Evolutionary conservation across 2,888 invertebrate species (phyloP).

Genomic region (Dexiosoma caninum): DNA sequence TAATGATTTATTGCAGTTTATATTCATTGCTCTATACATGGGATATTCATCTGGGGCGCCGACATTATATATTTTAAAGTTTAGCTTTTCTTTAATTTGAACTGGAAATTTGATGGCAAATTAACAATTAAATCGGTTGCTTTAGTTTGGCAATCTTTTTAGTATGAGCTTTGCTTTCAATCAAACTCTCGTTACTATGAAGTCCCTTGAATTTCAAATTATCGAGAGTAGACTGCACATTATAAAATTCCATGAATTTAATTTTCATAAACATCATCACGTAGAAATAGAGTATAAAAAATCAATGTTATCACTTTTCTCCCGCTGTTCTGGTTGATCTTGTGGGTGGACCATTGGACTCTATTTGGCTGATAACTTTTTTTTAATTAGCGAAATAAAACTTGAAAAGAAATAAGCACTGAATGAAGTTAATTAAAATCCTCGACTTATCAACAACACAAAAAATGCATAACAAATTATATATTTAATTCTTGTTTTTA

Average conservation of each 20-base stretch:
- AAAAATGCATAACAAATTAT: slow-evolving; percentile 32
- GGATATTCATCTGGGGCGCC: too few relatives aligned
- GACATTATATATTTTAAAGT: too few relatives aligned
- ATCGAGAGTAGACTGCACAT: too few relatives aligned
- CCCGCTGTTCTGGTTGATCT: slow-evolving; percentile 52
- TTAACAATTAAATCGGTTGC: too few relatives aligned
- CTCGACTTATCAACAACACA: slow-evolving; percentile 50
- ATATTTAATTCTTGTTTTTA: slow-evolving; percentile 39
- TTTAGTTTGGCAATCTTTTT: too few relatives aligned
- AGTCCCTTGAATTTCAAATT: too few relatives aligned
- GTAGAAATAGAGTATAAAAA: slow-evolving; percentile 30
- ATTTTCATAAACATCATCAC: slow-evolving; percentile 39
- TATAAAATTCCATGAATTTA: slow-evolving; percentile 11
- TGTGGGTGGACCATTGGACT: slow-evolving; percentile 64
- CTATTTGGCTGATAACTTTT: slow-evolving; percentile 54
- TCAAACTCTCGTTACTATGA: too few relatives aligned
- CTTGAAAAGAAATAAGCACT: slow-evolving; percentile 8
- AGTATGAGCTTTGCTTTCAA: too few relatives aligned
- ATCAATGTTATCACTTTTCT: slow-evolving; percentile 51
- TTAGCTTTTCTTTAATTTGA: too few relatives aligned
- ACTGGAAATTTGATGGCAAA: too few relatives aligned
- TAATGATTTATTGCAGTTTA: too few relatives aligned
- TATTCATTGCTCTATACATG: too few relatives aligned
- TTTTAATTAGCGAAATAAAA: slow-evolving; percentile 47
- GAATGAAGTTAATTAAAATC: slow-evolving; percentile 46